Conservation (phyloP, 2,797 vertebrate genomes). For the Balearica regulorum region DNA sequence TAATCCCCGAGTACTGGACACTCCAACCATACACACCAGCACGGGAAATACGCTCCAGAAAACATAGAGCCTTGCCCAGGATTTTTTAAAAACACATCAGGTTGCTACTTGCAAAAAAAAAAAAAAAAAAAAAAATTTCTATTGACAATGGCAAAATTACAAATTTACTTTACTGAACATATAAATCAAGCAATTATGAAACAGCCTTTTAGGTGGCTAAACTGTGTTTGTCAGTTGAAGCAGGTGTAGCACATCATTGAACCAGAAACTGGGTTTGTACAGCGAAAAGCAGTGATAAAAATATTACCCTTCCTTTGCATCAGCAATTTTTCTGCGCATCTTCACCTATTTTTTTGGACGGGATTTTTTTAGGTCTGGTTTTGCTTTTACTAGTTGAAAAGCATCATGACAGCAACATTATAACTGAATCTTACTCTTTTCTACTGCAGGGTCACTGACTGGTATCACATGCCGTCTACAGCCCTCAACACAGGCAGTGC, state of each 20-base stretch:
- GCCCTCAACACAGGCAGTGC: background rate
- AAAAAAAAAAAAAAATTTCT: background rate
- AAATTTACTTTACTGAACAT: background rate
- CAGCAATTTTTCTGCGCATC: background rate
- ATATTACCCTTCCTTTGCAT: background rate
- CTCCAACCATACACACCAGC: background rate
- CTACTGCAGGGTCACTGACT: background rate
- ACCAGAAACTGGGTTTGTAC: background rate
- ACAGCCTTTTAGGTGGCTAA: background rate
- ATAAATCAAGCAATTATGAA: background rate
- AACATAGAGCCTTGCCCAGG: background rate
- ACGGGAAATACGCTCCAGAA: background rate
- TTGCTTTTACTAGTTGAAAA: background rate
- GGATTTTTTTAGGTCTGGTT: background rate
- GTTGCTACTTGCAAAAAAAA: background rate
- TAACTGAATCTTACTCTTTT: background rate
- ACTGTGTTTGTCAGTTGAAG: background rate
- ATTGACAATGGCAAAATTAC: conserved; percentile 4
- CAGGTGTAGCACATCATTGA: background rate
- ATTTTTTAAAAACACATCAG: background rate
- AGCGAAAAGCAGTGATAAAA: background rate
- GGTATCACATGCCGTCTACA: background rate
- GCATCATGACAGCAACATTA: background rate
- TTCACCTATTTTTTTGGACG: background rate
- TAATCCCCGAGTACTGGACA: background rate